These are phyloP conservation scores for Champsocephalus gunnari DNA, from an alignment of 2,797 vertebrate genomes.

Conservation along the genomic window DNA sequence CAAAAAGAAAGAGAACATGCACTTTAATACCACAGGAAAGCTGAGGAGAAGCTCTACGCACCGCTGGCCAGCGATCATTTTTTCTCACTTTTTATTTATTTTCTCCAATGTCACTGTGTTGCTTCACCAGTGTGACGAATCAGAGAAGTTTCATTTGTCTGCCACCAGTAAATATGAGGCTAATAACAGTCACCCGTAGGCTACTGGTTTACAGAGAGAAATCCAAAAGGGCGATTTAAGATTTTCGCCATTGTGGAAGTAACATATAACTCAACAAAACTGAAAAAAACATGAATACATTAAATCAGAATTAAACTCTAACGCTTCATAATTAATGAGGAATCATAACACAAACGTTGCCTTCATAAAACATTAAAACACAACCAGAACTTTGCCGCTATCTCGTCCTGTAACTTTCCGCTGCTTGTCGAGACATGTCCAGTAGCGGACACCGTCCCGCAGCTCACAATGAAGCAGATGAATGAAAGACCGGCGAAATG, in stretches of 20 bases:
- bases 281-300: not conserved
- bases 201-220: not conserved
- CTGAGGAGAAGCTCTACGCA: not conserved
- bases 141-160: not conserved
- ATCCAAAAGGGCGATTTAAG: not conserved
- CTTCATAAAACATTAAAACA: not conserved
- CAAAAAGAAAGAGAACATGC: conserved; percentile 16
- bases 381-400: not conserved
- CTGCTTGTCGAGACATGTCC: conserved; percentile 75
- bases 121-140: conserved; percentile 25
- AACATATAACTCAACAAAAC: not conserved
- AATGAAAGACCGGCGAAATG: conserved; percentile 69
- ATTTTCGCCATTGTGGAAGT: not conserved
- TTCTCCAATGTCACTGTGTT: not conserved
- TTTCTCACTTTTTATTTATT: conserved; percentile 30
- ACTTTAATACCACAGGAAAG: conserved; percentile 27
- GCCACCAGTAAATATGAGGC: not conserved
- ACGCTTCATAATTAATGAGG: not conserved
- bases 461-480: conserved; percentile 39
- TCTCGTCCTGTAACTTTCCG: conserved; percentile 67
- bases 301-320: not conserved
- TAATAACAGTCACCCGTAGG: too few species aligned
- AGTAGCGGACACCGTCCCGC: conserved; percentile 46
- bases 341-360: not conserved
- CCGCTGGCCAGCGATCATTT: not conserved